Percentiles rank a stretch among this genome's conserved stretches.
phyloP scores from a whole-genome alignment of 2,113 vertebrate species.

The Ginglymostoma cirratum region DNA sequence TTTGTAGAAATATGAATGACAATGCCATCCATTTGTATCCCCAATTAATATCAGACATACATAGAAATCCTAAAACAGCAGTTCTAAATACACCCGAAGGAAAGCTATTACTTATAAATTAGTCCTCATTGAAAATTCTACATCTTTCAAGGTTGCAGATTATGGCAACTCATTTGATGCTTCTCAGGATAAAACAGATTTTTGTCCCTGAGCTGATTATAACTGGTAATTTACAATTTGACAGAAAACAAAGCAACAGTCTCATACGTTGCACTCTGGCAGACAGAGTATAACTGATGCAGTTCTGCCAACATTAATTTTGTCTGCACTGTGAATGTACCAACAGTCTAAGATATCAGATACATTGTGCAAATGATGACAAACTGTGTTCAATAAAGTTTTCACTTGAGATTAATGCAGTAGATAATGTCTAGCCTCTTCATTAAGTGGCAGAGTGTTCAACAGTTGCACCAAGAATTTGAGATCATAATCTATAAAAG shows the following conservation, averaged over 20 bases:
- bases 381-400: background rate
- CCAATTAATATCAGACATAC: background rate
- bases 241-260: background rate
- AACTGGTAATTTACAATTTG: conserved; percentile 9
- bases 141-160: background rate
- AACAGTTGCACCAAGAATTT: background rate
- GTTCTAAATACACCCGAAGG: conserved; percentile 7
- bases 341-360: background rate
- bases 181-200: background rate
- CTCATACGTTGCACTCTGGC: background rate
- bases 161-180: background rate
- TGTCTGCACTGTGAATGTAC: background rate
- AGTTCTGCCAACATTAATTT: background rate
- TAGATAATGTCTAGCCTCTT: too few relatives aligned
- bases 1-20: background rate
- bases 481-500: background rate
- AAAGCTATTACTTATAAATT: background rate
- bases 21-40: background rate
- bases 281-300: background rate
- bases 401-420: background rate
- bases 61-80: background rate
- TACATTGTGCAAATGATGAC: background rate
- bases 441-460: background rate
- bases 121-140: background rate
- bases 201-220: background rate